A percentile compares a stretch with the other conserved stretches of the same genome.
These are phyloP conservation scores for Rugalucina vietnamica DNA, from an alignment of 2,888 invertebrate species.

Conservation along the genomic window DNA sequence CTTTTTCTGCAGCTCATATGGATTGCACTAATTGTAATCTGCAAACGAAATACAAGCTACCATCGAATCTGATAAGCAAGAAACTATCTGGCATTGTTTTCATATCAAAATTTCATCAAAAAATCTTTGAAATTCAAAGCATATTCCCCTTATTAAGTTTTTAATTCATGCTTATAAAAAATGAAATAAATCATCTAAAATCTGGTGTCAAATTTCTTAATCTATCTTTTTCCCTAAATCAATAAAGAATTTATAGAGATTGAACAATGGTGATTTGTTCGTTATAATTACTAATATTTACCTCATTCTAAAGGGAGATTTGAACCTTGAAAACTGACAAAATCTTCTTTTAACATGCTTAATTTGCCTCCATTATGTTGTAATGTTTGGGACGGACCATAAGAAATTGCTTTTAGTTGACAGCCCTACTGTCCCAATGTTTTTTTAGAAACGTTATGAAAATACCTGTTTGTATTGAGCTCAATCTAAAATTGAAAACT, in stretches of 20 bases:
- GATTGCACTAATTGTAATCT: too few relatives aligned
- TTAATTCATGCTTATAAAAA: neutral
- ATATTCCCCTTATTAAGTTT: neutral
- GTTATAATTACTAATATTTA: neutral
- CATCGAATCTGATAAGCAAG: too few relatives aligned
- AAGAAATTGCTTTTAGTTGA: too few relatives aligned
- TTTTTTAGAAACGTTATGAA: too few relatives aligned
- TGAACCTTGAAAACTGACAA: conserved; percentile 16
- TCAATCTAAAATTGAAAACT: too few relatives aligned
- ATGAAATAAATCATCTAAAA: conserved; percentile 1
- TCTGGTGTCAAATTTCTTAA: conserved; percentile 2
- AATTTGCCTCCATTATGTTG: conserved; percentile 1
- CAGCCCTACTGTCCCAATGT: too few relatives aligned
- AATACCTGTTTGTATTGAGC: too few relatives aligned
- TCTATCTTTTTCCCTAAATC: conserved; percentile 9
- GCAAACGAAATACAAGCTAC: too few relatives aligned
- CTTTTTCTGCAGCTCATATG: too few relatives aligned
- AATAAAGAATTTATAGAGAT: neutral
- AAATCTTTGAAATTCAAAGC: neutral
- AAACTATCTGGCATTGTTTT: too few relatives aligned
- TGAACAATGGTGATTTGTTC: conserved; percentile 7
- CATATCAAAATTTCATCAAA: too few relatives aligned
- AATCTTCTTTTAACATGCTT: conserved; percentile 9
- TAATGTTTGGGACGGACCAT: too few relatives aligned
- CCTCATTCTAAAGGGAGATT: neutral